Base-by-base conservation (phyloP, 2,888 invertebrate genomes). In the Caenorhabditis uteleia region DNA sequence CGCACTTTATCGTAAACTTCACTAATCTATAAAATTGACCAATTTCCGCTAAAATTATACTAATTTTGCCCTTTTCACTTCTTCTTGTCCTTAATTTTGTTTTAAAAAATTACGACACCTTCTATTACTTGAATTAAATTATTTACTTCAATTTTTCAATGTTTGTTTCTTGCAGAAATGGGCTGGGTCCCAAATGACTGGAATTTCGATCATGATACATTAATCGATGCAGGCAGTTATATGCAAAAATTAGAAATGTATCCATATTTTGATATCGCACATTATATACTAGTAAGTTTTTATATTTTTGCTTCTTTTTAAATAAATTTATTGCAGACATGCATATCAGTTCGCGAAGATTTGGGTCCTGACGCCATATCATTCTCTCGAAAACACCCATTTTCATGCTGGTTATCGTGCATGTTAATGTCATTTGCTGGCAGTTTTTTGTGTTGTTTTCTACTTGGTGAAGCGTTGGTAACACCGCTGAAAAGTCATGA, bases 241-340 rank as follows among this genome's bases (percentile, higher is more conserved):
- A 93, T 98, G 87, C 93, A 94, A 80, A 94, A 95, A 86, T 88
- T 97, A 79, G 95, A 97, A 88, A 97, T 98, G 95, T 98, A 91
- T 85, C 98, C 98, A 53, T 97, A 95, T 87, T 99, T 99, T 86
- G 97, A 98, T 85, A 90, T 95, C 82, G 95, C 95, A 78, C 95
- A 98, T 87, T 93, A 92, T 86, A 88, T 93, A n/a, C 54, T 82
- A 49, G 81, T 82, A 23, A 50, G 76, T 62, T 45, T 48, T 27
- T 33, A 14, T 16, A 25, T 44, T 23, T 46, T n/a, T 14, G 12
- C 44, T 18, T 18, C 25, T 20, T 44, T 40, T 14, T 23, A 31
- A 34, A 20, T 38, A n/a, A 14, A 34, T 16, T 26, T n/a, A 5
- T 45, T 68, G 42, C 64, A 81, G 81, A 76, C 75, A 58, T 73